phyloP scores from a whole-genome alignment of 1,140 invertebrate genomes.

The Propsilocerus akamusi region DNA sequence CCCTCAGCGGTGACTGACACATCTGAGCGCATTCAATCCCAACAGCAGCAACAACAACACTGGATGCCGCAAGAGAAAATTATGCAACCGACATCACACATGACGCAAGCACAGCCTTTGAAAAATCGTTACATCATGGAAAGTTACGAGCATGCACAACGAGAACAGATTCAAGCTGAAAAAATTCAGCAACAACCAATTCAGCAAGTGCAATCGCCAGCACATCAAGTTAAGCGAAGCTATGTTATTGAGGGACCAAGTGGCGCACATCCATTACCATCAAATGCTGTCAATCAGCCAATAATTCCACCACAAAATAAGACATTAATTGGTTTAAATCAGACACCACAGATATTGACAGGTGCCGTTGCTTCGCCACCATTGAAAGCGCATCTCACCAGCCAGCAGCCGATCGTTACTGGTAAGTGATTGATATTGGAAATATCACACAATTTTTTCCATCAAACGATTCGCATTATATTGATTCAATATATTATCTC shows the following conservation, averaged over 20 bases:
- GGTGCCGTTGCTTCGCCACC: slow-evolving; percentile 36
- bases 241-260: slow-evolving; percentile 11
- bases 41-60: neutral
- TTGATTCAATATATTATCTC: slow-evolving; percentile 5
- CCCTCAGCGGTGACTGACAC: no score
- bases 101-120: slow-evolving; percentile 1
- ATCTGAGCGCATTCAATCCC: no score
- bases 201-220: slow-evolving; percentile 2
- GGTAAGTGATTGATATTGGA: slow-evolving; percentile 14
- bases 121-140: neutral
- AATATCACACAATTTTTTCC: no score
- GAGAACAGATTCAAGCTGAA: neutral
- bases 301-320: slow-evolving; percentile 10
- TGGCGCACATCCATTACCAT: slow-evolving; percentile 11
- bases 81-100: no score
- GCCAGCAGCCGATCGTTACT: slow-evolving; percentile 26
- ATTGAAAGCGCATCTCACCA: slow-evolving; percentile 18
- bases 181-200: neutral
- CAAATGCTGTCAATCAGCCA: slow-evolving; percentile 5
- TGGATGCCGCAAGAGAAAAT: neutral
- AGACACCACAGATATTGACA: slow-evolving; percentile 26
- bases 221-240: neutral
- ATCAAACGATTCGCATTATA: neutral
- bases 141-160: neutral
- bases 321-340: slow-evolving; percentile 17